Conservation (phyloP, 1,140 invertebrate species). For the Maconellicoccus hirsutus region DNA sequence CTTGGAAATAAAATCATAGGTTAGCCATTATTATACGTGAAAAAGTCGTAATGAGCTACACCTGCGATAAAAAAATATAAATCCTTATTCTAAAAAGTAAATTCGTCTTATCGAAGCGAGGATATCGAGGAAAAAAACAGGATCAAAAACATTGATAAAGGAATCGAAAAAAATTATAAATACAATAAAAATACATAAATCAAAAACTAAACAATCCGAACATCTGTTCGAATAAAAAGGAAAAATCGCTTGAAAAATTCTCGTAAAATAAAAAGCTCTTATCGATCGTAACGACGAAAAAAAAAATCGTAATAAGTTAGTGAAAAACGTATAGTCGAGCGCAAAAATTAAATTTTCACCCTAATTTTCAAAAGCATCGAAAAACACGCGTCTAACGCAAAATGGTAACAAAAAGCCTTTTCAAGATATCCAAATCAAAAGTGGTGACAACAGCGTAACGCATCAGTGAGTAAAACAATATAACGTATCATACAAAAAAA, state of each 20-base stretch:
- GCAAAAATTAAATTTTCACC: not conserved
- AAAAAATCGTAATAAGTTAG: not conserved
- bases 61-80: too few species aligned
- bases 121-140: too few species aligned
- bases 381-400: constrained; percentile 4
- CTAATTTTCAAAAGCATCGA: not conserved
- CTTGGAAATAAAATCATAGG: too few species aligned
- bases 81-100: too few species aligned
- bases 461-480: constrained; percentile 24
- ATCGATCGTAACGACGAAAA: not conserved
- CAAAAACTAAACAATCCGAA: not conserved
- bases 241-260: not conserved
- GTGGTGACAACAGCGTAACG: constrained; percentile 29
- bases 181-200: not conserved
- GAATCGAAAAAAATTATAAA: too few species aligned
- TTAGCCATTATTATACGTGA: too few species aligned
- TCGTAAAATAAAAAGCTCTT: not conserved
- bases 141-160: too few species aligned
- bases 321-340: not conserved
- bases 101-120: too few species aligned
- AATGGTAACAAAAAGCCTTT: constrained; percentile 2
- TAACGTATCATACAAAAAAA: constrained; percentile 27
- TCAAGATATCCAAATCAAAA: constrained; percentile 15
- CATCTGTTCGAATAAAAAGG: not conserved
- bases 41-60: too few species aligned